Conservation (phyloP, 2,888 invertebrate species). For the Pammene aurita region DNA sequence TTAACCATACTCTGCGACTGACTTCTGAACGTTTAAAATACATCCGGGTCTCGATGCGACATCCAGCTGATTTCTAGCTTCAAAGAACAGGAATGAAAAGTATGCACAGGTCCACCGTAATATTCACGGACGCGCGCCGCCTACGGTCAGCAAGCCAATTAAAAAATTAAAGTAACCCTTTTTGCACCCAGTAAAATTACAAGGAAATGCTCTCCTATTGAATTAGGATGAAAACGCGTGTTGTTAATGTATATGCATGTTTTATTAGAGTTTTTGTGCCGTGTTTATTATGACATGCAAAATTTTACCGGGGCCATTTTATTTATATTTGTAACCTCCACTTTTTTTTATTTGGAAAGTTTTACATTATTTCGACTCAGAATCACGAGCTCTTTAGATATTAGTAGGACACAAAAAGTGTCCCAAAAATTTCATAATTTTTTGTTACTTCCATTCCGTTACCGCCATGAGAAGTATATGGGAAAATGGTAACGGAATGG, state of each 20-base stretch:
- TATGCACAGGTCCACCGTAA: background rate
- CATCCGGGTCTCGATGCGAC: no score
- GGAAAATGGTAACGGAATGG: no score
- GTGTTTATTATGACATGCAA: background rate
- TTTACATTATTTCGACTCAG: no score
- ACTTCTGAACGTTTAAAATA: no score
- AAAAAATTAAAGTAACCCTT: constrained; percentile 13
- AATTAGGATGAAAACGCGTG: constrained; percentile 6
- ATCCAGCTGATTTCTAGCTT: background rate
- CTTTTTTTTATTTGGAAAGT: no score
- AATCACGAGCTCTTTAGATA: no score
- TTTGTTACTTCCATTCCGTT: no score
- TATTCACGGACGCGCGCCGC: background rate
- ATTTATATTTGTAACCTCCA: no score
- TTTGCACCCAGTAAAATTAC: background rate
- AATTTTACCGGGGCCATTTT: background rate
- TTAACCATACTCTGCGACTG: no score
- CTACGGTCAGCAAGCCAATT: constrained; percentile 7
- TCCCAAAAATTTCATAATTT: no score
- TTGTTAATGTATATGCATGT: constrained; percentile 10
- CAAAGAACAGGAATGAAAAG: background rate
- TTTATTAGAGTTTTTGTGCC: background rate
- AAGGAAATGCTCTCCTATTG: background rate
- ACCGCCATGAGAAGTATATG: no score
- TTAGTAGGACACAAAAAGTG: no score